A percentile compares a stretch with the other conserved stretches of the same genome.
phyloP scores from a whole-genome alignment of 2,888 invertebrate species.

The Eulithis testata region DNA sequence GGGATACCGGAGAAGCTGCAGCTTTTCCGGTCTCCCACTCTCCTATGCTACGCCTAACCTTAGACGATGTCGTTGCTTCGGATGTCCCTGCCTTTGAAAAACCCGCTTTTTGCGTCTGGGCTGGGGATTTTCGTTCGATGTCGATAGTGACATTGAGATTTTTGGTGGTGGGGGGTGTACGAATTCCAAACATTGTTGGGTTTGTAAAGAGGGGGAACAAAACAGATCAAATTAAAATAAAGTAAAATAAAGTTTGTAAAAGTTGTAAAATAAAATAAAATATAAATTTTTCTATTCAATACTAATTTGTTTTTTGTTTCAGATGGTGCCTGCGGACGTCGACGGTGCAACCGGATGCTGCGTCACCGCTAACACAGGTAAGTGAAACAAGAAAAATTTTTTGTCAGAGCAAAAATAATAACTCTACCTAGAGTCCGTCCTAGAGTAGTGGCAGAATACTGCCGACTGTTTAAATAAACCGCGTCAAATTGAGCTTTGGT shows the following conservation, averaged over 20 bases:
- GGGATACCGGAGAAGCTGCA: no score
- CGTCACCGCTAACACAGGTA: background rate
- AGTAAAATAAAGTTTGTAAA: slow-evolving; percentile 1
- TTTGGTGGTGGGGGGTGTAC: background rate
- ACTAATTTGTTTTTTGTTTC: background rate
- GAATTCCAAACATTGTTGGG: background rate
- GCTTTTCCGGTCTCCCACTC: no score
- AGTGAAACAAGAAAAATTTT: no score
- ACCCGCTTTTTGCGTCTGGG: background rate
- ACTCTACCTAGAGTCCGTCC: background rate
- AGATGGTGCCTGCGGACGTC: background rate
- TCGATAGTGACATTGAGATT: background rate
- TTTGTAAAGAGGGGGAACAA: background rate
- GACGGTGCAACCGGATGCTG: background rate
- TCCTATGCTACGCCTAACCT: no score
- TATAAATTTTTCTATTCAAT: no score
- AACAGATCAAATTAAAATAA: no score
- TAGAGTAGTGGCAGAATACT: background rate
- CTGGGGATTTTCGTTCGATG: background rate
- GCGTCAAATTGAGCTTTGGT: no score
- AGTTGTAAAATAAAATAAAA: background rate
- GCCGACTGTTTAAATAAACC: background rate
- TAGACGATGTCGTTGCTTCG: no score
- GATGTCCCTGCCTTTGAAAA: no score
- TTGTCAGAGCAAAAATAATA: no score